Evolutionary conservation across 2,113 vertebrate species (phyloP), one percentile per base, ranked within the genome.

Genomic region (Mesoclemmys tuberculata): DNA sequence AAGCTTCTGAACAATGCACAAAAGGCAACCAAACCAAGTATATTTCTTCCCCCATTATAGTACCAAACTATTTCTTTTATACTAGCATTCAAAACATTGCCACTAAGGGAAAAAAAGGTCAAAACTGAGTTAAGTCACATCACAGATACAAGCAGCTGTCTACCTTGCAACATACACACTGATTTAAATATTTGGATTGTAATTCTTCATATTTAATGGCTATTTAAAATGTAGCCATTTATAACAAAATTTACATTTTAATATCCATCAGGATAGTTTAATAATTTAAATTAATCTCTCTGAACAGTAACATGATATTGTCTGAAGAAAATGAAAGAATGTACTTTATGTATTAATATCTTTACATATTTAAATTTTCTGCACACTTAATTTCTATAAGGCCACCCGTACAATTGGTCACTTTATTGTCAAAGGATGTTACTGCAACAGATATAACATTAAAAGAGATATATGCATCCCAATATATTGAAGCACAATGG

Each of bases 371-470:
- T 61, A 19, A 64, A 91, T 77, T 77, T 77, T 77, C 74, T 77
- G 44, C 22, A 44, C 48, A 29, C 7, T 82, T 13, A 8, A 71
- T 55, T 52, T 89, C 18, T 44, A 82, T 84, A 74, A 48, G 79
- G 48, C n/a, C 38, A 22, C 41, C 48, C 1, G 8, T 83, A 80
- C 21, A 6, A 52, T 3, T 1, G 5, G 16, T 61, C 8, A 3
- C 46, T 79, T 31, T 0, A 27, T 85, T 82, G 6, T 31, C 41
- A 91, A 14, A 48, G 56, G 14, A 18, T 55, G 26, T 26, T 41
- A 3, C 1, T 27, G 75, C 21, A 56, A 78, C 29, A 74, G 19
- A n/a, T 0, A 46, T 27, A 58, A 91, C 84, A 46, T 1, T 1
- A 54, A 95, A 44, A 10, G 8, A 55, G 18, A 49, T n/a, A 44